A percentile compares a stretch with the other conserved stretches of the same genome.
Evolutionary conservation across 2,888 invertebrate species (phyloP).

Genomic region (Papilio demoleus): DNA sequence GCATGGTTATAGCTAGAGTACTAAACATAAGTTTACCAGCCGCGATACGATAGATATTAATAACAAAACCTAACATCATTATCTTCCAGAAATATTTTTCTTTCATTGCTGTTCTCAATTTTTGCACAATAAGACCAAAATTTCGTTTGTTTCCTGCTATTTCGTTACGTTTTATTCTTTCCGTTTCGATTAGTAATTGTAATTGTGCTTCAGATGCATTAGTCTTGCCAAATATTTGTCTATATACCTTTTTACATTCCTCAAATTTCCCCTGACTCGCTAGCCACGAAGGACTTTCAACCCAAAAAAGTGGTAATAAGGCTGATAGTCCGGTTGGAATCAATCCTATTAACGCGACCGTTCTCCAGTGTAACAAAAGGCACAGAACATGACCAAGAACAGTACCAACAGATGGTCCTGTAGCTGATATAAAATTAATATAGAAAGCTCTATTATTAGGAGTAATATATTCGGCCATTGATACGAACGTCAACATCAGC

Average conservation of each 20-base stretch:
- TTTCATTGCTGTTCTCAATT: conserved; percentile 35
- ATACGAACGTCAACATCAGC: conserved; percentile 43
- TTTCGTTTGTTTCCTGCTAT: conserved; percentile 6
- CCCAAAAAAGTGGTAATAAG: conserved; percentile 48
- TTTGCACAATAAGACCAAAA: not conserved
- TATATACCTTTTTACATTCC: conserved; percentile 46
- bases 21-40: conserved; percentile 44
- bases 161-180: conserved; percentile 38
- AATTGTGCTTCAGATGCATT: conserved; percentile 43
- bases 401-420: conserved; percentile 44
- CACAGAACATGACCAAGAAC: conserved; percentile 46
- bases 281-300: conserved; percentile 52
- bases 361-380: conserved; percentile 48
- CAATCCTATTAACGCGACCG: conserved; percentile 47
- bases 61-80: conserved; percentile 38
- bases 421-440: conserved; percentile 43
- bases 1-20: conserved; percentile 46
- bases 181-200: conserved; percentile 39
- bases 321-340: conserved; percentile 45
- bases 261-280: conserved; percentile 50
- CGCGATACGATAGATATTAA: conserved; percentile 44
- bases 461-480: conserved; percentile 48
- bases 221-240: conserved; percentile 43
- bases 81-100: conserved; percentile 47
- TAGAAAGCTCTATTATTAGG: conserved; percentile 47